These are phyloP conservation scores for Microchirus variegatus DNA, from an alignment of 2,797 vertebrate genomes.

Conservation along the genomic window DNA sequence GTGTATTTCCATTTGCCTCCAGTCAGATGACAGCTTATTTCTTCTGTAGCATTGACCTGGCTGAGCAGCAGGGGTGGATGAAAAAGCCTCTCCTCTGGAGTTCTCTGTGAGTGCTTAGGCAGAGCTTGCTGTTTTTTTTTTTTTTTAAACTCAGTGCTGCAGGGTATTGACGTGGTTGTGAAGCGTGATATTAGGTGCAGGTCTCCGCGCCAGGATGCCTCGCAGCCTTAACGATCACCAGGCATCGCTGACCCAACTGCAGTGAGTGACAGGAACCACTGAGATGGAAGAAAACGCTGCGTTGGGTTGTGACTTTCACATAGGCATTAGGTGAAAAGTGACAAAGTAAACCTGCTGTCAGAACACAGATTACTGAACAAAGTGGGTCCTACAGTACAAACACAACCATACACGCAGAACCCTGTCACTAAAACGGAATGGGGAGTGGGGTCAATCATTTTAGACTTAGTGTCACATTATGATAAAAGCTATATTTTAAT, in stretches of 20 bases:
- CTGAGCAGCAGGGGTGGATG: constrained; percentile 9
- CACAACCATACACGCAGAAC: too few species aligned
- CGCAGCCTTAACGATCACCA: constrained; percentile 48
- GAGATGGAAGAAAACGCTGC: constrained; percentile 45
- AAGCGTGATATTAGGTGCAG: constrained; percentile 68
- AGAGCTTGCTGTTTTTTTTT: constrained; percentile 25
- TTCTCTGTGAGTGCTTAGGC: constrained; percentile 10
- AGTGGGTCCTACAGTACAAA: too few species aligned
- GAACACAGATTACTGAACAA: too few species aligned
- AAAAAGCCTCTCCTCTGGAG: constrained; percentile 36
- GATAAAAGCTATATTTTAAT: too few species aligned
- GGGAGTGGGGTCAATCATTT: too few species aligned
- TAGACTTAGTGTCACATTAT: too few species aligned
- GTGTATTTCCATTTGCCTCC: constrained; percentile 16
- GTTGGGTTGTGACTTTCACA: constrained; percentile 12
- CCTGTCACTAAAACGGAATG: too few species aligned
- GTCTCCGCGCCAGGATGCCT: constrained; percentile 35
- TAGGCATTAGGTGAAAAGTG: too few species aligned
- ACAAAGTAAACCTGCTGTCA: too few species aligned
- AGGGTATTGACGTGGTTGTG: constrained; percentile 44
- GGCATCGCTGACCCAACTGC: constrained; percentile 28
- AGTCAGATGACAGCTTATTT: constrained; percentile 31
- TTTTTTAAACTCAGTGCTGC: background rate
- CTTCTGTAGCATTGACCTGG: constrained; percentile 33
- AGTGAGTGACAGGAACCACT: constrained; percentile 48